Base-by-base conservation (phyloP, 2,888 invertebrate genomes). In the Acleris laterana region DNA sequence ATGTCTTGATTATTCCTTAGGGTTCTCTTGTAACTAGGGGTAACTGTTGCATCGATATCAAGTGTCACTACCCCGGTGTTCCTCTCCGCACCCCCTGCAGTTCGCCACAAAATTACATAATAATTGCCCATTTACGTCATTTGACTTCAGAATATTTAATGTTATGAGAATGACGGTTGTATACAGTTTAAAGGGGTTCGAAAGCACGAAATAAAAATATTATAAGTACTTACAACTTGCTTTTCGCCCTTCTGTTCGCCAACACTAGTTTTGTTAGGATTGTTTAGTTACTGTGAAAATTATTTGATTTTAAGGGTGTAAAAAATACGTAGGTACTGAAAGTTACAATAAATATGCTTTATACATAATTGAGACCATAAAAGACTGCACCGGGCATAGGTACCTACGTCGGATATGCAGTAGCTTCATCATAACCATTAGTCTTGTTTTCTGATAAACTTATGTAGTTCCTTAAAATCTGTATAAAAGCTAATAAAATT, bases 91-190 rank as follows among this genome's bases (percentile, higher is more conserved):
- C 59, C 63, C 59, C 53, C 20, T 49, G 55, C 7, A 38, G 28
- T 48, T 11, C 32, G 32, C 52, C 42, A 53, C 42, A 38, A 59
- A 64, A 64, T 22, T 59, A 46, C 53, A 57, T 44, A 56, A 61
- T 65, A 49, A 62, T 46, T 62, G 57, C 57, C 22, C 44, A 57
- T 48, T 46, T 49, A 59, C 25, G 44, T 50, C 44, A 65, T 49
- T 59, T 65, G 60, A 55, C 55, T 60, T 44, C 48, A 38, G 62
- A 57, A 49, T 56, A 32, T 44, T 52, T 52, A 48, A 59, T 59
- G 55, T 46, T 52, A 58, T 20, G 60, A 48, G 22, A 44, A 48
- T 48, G 13, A 22, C 56, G 1, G n/a, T 28, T 44, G 49, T 7
- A 19, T 48, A 9, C 20, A 49, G 7, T 56, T 56, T 28, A 7